phyloP scores from a whole-genome alignment of 1,140 invertebrate genomes.

The Pectinophora gossypiella region DNA sequence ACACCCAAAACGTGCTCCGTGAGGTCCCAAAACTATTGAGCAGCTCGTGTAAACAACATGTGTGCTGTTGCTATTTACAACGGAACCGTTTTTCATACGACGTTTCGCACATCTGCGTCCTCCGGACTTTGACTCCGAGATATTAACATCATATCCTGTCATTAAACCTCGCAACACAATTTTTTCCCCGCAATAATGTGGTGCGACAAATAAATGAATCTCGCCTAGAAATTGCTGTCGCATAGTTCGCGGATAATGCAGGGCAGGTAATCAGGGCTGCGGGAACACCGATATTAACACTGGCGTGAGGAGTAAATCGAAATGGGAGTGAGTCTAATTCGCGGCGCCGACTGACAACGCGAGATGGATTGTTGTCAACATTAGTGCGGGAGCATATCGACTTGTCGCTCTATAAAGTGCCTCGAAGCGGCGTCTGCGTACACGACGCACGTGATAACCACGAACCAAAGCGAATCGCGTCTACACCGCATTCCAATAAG shows the following conservation, averaged over 20 bases:
- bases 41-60: too few species aligned
- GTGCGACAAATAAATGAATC: conserved; percentile 57
- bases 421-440: conserved; percentile 3
- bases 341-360: conserved; percentile 61
- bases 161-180: conserved; percentile 57
- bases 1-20: too few species aligned
- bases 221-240: conserved; percentile 48
- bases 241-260: conserved; percentile 41
- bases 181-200: conserved; percentile 54
- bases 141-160: conserved; percentile 64
- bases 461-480: conserved; percentile 19
- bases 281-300: conserved; percentile 35
- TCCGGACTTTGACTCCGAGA: conserved; percentile 35
- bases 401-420: conserved; percentile 44
- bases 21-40: too few species aligned
- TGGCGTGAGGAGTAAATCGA: conserved; percentile 57
- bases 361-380: conserved; percentile 73
- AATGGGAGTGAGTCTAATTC: conserved; percentile 68
- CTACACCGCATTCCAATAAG: conserved; percentile 35
- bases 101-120: conserved; percentile 59
- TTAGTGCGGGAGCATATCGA: conserved; percentile 67
- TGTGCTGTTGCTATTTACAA: conserved; percentile 30
- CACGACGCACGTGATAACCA: background rate
- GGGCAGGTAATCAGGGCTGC: conserved; percentile 40
- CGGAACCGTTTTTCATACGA: conserved; percentile 37